phyloP scores from a whole-genome alignment of 2,888 invertebrate species.

The Chamaedrilus cognettii region DNA sequence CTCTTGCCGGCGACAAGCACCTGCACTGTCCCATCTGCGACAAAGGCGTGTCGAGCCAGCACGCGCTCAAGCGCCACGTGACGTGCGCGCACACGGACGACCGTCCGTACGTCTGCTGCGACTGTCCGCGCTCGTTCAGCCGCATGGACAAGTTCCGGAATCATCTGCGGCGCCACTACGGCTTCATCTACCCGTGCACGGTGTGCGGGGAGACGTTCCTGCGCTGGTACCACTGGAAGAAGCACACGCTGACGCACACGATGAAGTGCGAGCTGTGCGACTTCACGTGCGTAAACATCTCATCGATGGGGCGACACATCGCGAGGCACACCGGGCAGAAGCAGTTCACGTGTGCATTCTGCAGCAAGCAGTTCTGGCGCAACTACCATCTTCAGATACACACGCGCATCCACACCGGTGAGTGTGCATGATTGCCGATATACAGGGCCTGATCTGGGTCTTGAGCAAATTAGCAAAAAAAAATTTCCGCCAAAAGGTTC shows the following conservation, averaged over 20 bases:
- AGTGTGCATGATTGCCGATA: too few species aligned
- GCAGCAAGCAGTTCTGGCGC: slow-evolving; percentile 4
- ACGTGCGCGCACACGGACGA: slow-evolving; percentile 11
- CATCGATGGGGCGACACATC: neutral
- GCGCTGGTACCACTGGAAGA: slow-evolving; percentile 15
- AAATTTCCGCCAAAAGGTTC: too few species aligned
- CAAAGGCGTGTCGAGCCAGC: slow-evolving; percentile 13
- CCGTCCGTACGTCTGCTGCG: slow-evolving; percentile 19
- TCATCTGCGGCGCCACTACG: slow-evolving; percentile 5
- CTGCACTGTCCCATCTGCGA: slow-evolving; percentile 7
- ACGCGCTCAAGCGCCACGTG: slow-evolving; percentile 15
- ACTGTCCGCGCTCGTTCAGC: slow-evolving; percentile 12
- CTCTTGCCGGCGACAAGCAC: neutral
- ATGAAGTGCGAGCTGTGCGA: slow-evolving; percentile 14
- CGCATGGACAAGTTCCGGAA: slow-evolving; percentile 14
- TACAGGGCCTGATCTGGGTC: too few species aligned
- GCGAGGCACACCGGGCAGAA: slow-evolving; percentile 2
- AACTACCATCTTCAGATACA: slow-evolving; percentile 9
- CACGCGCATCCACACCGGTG: neutral
- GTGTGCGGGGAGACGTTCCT: slow-evolving; percentile 12
- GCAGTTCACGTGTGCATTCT: slow-evolving; percentile 3
- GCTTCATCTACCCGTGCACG: slow-evolving; percentile 16
- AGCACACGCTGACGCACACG: slow-evolving; percentile 13
- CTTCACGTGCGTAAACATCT: neutral
- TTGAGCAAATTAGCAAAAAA: too few species aligned